These are phyloP conservation scores for Nautilus pompilius DNA, from an alignment of 1,140 invertebrate genomes.

Conservation along the genomic window DNA sequence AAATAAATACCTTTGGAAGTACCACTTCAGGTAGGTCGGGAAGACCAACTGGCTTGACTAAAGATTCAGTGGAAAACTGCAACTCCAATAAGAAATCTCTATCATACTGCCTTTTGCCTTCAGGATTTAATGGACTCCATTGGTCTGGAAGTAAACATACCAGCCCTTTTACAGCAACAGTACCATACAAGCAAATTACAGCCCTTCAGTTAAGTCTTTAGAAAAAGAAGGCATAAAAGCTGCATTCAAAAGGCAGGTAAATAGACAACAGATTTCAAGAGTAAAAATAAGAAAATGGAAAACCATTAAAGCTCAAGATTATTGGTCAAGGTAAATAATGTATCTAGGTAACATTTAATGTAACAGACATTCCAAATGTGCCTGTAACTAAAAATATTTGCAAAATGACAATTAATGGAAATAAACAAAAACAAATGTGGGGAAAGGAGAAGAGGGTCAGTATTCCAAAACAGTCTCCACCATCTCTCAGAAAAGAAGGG, in stretches of 20 bases:
- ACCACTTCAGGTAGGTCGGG: constrained; percentile 63
- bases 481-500: too few species aligned
- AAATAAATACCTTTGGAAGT: constrained; percentile 54
- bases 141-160: constrained; percentile 62
- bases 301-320: background rate
- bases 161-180: background rate
- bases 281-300: background rate
- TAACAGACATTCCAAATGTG: too few species aligned
- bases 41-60: constrained; percentile 69
- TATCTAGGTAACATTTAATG: too few species aligned
- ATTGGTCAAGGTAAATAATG: background rate
- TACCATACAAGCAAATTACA: background rate
- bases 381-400: too few species aligned
- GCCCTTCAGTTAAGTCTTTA: background rate
- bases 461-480: too few species aligned
- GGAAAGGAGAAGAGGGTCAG: too few species aligned
- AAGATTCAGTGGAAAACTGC: constrained; percentile 70
- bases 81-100: constrained; percentile 74
- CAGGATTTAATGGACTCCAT: constrained; percentile 79
- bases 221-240: background rate
- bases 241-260: background rate
- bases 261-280: background rate
- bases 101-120: constrained; percentile 74
- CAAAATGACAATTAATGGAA: too few species aligned
- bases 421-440: too few species aligned